Conservation (phyloP, 2,113 vertebrate genomes). For the Sebastes fasciatus region DNA sequence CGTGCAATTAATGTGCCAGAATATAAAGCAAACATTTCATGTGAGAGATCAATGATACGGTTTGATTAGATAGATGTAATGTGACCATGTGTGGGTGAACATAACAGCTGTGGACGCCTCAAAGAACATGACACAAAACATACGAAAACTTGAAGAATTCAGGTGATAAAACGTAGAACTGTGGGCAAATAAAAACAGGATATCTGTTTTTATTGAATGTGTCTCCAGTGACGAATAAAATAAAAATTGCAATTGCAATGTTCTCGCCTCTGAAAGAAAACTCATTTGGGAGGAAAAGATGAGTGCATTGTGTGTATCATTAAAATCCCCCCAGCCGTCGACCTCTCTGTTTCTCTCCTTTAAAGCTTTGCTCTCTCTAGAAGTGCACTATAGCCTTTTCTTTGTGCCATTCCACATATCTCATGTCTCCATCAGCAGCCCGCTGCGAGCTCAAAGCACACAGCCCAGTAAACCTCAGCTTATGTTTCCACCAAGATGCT, state of each 20-base stretch:
- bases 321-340: not conserved
- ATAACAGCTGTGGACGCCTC: not conserved
- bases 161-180: not conserved
- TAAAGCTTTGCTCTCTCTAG: constrained; percentile 3
- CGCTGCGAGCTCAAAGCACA: constrained; percentile 8
- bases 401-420: constrained; percentile 34
- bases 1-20: no score
- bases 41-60: not conserved
- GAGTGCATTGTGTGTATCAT: constrained; percentile 2
- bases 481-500: constrained; percentile 7
- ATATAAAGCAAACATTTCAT: not conserved
- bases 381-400: not conserved
- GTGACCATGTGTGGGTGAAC: not conserved
- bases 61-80: not conserved
- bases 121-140: not conserved
- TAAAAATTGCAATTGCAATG: not conserved
- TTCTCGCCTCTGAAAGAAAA: constrained; percentile 17
- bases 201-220: not conserved
- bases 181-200: not conserved
- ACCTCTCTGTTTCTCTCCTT: constrained; percentile 7
- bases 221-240: constrained; percentile 25
- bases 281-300: constrained; percentile 23
- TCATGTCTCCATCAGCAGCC: constrained; percentile 27
- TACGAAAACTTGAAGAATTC: not conserved
- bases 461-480: constrained; percentile 6